Base-by-base conservation (phyloP, 1,140 invertebrate species). In the Drosophila auraria region DNA sequence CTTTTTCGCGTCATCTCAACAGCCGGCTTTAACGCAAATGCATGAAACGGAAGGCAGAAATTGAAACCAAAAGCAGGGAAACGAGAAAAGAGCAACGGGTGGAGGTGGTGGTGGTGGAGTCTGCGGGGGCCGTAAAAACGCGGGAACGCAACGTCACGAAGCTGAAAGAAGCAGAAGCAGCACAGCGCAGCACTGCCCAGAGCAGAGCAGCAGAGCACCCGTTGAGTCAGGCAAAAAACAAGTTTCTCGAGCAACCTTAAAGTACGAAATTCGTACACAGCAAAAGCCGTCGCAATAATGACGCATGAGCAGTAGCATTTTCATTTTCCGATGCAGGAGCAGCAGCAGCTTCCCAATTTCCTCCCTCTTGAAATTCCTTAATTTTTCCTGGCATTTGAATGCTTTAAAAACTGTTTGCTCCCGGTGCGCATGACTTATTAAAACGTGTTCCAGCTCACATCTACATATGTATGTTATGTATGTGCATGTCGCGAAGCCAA, bases 381-480 rank as follows among this genome's bases (percentile, higher is more conserved):
- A 38, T 38, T 40, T 40, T 45, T 54, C 12, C 38, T 30, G 44
- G 33, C 54, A 45, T 50, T 45, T 58, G 33, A 54, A 38, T 17
- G 75, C 86, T 89, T 89, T 90, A 90, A 90, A 90, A 90, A 45
- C 66, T 75, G 78, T 80, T 65, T 40, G 53, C 70, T 58, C 54
- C 80, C 78, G 89, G 82, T 90, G 86, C 86, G 86, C 86, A 89
- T 90, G 86, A 89, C 86, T 89, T 82, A 80, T 86, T 90, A 80
- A 89, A 87, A 89, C 86, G 82, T 90, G 86, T 89, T 90, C 58
- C 44, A 23, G 57, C 63, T 61, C 72, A 80, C 58, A 73, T 27
- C 70, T 20, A 36, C 33, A 63, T 36, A 30, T 15, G 7, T 36
- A 23, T 36, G 17, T 27, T 27, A 44, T 14, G 50, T 20, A 44